Conservation (phyloP, 2,888 invertebrate genomes). For the Lingula anatina region DNA sequence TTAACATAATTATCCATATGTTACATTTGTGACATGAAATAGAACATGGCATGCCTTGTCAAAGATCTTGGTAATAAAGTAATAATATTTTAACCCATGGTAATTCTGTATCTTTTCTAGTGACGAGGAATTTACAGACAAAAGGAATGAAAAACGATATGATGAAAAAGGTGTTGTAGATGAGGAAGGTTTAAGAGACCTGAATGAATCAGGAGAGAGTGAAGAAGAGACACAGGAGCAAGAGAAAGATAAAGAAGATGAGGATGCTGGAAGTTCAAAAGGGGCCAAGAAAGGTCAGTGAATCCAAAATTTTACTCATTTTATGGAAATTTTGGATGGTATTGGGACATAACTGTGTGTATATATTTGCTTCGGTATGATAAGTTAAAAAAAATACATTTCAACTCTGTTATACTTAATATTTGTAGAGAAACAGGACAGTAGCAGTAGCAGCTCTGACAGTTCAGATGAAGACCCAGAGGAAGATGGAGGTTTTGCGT, state of each 20-base stretch:
- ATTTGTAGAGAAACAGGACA: no score
- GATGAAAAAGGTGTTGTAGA: constrained; percentile 86
- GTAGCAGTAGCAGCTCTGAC: constrained; percentile 43
- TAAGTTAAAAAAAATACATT: no score
- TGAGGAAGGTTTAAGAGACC: constrained; percentile 79
- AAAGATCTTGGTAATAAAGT: no score
- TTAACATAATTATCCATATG: no score
- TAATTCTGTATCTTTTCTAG: constrained; percentile 7
- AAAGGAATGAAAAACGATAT: constrained; percentile 55
- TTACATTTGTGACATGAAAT: no score
- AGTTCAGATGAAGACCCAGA: constrained; percentile 53
- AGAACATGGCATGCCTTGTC: no score
- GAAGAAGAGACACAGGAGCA: constrained; percentile 67
- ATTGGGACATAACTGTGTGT: no score
- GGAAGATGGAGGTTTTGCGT: constrained; percentile 44
- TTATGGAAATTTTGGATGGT: no score
- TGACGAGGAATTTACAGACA: constrained; percentile 21
- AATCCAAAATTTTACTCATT: not conserved
- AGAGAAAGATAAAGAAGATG: constrained; percentile 23
- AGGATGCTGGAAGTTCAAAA: constrained; percentile 17
- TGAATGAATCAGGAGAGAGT: constrained; percentile 57
- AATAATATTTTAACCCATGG: no score
- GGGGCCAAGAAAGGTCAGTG: no score
- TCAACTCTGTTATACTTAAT: no score
- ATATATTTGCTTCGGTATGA: no score